phyloP scores from a whole-genome alignment of 2,797 vertebrate genomes.

The Galago senegalensis region DNA sequence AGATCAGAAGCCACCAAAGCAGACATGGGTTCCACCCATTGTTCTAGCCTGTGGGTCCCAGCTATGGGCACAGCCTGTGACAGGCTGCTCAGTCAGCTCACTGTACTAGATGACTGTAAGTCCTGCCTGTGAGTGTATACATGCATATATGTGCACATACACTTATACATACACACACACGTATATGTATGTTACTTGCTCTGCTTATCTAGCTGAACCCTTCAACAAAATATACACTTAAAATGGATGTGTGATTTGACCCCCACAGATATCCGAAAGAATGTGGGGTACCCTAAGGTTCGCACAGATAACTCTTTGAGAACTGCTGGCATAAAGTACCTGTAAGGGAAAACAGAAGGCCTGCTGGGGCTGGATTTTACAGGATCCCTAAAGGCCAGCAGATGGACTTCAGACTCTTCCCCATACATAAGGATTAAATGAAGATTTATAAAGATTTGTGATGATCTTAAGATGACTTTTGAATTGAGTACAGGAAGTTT shows the following conservation, averaged over 20 bases:
- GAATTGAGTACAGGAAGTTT: neutral
- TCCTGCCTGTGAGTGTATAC: neutral
- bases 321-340: neutral
- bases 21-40: neutral
- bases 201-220: neutral
- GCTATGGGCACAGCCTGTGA: neutral
- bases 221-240: neutral
- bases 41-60: neutral
- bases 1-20: neutral
- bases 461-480: neutral
- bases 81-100: neutral
- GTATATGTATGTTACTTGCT: neutral
- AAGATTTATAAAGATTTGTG: neutral
- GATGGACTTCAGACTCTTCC: neutral
- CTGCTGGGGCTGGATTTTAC: neutral
- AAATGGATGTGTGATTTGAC: neutral
- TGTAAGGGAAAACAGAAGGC: neutral
- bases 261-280: neutral
- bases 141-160: too few species aligned
- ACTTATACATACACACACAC: neutral
- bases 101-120: neutral
- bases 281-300: rapidly evolving
- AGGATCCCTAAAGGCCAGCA: neutral
- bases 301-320: neutral
- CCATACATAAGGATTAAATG: neutral